Evolutionary conservation across 2,113 vertebrate species (phyloP), one percentile per base, ranked within the genome.

Genomic region (Mesocricetus auratus): DNA sequence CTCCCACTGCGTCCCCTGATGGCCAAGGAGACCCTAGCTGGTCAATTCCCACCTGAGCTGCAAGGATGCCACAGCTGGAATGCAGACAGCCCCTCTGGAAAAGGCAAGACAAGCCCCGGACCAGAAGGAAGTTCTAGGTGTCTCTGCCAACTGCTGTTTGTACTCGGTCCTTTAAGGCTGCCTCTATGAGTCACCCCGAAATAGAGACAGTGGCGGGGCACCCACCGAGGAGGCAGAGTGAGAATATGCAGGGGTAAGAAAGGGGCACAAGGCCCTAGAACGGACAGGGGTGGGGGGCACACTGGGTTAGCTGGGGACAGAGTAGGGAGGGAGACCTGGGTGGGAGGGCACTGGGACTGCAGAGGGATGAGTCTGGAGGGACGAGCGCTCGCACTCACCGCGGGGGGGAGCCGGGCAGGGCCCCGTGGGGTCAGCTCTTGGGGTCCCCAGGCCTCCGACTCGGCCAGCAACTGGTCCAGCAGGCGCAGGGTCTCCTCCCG

Each of bases 391-490:
- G 77, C 47, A 47, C 78, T 60, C 17, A 83, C 78, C 4, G 89
- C 64, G 64, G 91, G 89, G 39, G 36, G 66, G 66, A 91, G 39
- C 24, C 58, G 39, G 75, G 88, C n/a, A 11, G 92, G 56, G 31
- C 45, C 15, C 12, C 85, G 93, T 42, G 81, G 88, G 68, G 60
- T 26, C 19, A 21, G 88, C 39, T 96, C 90, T 31, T 21, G 71
- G 13, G 93, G 29, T 2, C 21, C 96, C 96, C 96, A 94, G 92
- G 96, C 96, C 71, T 78, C 96, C 7, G 97, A 96, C 94, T 98
- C 98, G 1, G 86, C 97, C 96, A 98, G 93, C 92, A 97, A 73
- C 79, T 97, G 89, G 94, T 98, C 96, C 98, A 98, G 97, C 96
- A 98, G 96, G 68, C 97, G 92, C 95, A 96, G 96, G 75, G 92